These are phyloP conservation scores for Odontophorus gujanensis DNA, from an alignment of 2,113 vertebrate genomes.

Conservation along the genomic window DNA sequence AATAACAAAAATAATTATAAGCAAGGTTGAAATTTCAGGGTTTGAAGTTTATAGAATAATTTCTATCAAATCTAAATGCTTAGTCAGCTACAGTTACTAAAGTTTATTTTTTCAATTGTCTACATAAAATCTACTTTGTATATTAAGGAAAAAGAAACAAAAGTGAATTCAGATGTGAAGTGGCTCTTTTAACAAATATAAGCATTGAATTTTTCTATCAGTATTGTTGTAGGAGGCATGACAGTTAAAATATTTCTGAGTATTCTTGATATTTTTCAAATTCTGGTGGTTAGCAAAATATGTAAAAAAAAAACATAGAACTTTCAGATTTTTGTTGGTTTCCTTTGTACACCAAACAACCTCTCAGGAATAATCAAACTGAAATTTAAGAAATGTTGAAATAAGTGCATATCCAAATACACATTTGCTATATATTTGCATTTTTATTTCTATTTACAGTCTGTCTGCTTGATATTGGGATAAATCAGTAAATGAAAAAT, in stretches of 20 bases:
- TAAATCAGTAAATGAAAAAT: neutral
- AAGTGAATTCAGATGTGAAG: neutral
- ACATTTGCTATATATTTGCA: neutral
- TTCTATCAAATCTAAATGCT: neutral
- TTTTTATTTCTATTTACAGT: neutral
- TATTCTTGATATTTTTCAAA: neutral
- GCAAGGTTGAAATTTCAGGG: neutral
- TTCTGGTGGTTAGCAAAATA: neutral
- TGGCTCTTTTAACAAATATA: neutral
- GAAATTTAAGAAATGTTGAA: neutral
- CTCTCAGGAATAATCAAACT: neutral
- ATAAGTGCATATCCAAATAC: accelerated
- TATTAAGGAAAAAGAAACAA: neutral
- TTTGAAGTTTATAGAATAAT: neutral
- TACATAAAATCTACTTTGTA: neutral
- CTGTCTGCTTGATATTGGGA: neutral
- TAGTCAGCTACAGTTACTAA: neutral
- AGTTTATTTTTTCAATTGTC: neutral
- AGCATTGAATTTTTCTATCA: neutral
- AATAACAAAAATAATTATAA: too few species aligned
- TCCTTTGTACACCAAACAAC: neutral
- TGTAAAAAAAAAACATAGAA: neutral
- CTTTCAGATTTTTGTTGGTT: neutral
- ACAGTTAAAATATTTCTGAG: neutral
- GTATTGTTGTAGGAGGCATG: neutral